phyloP scores from a whole-genome alignment of 2,113 vertebrate species.

The Acanthochromis polyacanthus region DNA sequence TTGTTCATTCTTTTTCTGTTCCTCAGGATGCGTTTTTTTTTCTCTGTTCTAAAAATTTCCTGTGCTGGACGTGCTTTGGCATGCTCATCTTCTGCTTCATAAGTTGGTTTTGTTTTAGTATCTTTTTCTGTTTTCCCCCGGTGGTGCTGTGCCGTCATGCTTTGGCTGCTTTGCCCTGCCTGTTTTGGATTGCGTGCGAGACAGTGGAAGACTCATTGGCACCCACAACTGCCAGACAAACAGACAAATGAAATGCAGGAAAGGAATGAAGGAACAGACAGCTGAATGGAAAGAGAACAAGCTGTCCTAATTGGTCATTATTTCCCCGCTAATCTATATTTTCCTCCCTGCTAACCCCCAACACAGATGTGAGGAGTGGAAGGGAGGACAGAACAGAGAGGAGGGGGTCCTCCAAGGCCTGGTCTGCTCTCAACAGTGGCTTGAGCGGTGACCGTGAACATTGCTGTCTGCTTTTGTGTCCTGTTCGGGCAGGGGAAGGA shows the following conservation, averaged over 20 bases:
- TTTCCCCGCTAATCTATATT: slow-evolving; percentile 69
- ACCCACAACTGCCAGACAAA: slow-evolving; percentile 66
- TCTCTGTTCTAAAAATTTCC: neutral
- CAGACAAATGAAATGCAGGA: slow-evolving; percentile 61
- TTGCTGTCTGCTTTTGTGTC: slow-evolving; percentile 49
- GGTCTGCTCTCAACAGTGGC: slow-evolving; percentile 27
- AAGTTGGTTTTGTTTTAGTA: neutral
- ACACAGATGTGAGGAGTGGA: slow-evolving; percentile 69
- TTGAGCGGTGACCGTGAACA: slow-evolving; percentile 59
- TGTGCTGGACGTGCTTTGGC: slow-evolving; percentile 5
- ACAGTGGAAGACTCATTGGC: slow-evolving; percentile 64
- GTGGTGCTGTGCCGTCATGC: slow-evolving; percentile 5
- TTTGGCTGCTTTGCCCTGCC: slow-evolving; percentile 28
- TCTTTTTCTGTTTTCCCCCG: neutral
- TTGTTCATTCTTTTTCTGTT: neutral
- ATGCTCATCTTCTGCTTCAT: slow-evolving; percentile 32
- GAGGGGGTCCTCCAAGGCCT: slow-evolving; percentile 22
- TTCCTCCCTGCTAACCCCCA: slow-evolving; percentile 63
- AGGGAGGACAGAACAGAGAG: slow-evolving; percentile 17
- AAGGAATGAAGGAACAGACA: slow-evolving; percentile 51
- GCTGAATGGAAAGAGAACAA: slow-evolving; percentile 66
- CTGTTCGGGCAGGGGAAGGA: slow-evolving; percentile 47
- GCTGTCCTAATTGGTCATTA: slow-evolving; percentile 75
- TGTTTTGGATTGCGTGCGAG: slow-evolving; percentile 61
- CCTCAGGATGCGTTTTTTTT: neutral